Evolutionary conservation across 92 coral and sea anemone genomes (phyloP), one percentile per base, ranked within the genome.

Genomic region (Zoanthus sociatus): DNA sequence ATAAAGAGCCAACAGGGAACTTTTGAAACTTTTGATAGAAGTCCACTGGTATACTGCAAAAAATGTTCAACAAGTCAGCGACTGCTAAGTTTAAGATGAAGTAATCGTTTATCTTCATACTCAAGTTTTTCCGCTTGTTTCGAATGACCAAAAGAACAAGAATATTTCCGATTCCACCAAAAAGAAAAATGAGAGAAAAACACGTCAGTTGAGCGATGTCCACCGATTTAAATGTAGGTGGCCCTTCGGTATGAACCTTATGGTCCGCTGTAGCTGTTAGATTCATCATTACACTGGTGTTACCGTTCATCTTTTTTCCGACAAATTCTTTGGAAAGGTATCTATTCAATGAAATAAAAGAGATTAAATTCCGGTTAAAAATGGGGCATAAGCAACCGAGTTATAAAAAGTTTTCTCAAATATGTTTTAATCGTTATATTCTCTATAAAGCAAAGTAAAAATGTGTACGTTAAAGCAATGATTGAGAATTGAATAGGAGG

Each of bases 71-170:
- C 11, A 90, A 77, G 69, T 94, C 98, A 4, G 91, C 87, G 0
- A 92, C 50, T 9, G 95, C 98, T 20, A 94, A 90, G 51, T 87
- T 94, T 42, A 94, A 83, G 71, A 94, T 90, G 86, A 92, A 94
- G 77, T 86, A 90, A 84, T 94, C 98, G 72, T 94, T 94, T 75
- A 87, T 88, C 70, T 90, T 94, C 75, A 81, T 64, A 50, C 67
- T 66, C 7, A 93, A 93, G 30, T 84, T 74, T 21, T 30, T 78
- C 33, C 89, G 88, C 93, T 94, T 94, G 90, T 83, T 83, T 61
- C 83, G 71, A 72, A 94, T 88, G 48, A 94, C 89, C 21, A 94
- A 79, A 10, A 94, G 82, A 7, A 92, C 98, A 26, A 94, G 88
- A 64, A 83, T 78, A 69, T 94, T 94, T 50, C 98, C 98, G 20